phyloP scores from a whole-genome alignment of 2,113 vertebrate species.

The Chiloscyllium plagiosum region DNA sequence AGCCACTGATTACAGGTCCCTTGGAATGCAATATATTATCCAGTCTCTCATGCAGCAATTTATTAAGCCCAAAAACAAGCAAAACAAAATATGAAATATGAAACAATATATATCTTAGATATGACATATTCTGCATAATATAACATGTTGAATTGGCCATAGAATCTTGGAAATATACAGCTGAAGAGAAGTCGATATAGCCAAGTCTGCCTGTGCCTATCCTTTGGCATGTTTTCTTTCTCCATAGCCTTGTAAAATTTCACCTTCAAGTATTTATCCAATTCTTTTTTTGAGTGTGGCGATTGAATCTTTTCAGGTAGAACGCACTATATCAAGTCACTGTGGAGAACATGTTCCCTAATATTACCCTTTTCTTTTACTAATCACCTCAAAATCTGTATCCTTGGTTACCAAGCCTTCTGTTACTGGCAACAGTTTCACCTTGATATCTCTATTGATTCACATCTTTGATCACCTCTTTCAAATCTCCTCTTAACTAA shows the following conservation, averaged over 20 bases:
- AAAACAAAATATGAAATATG: background rate
- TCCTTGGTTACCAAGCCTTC: no score
- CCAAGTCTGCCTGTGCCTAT: background rate
- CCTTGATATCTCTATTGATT: no score
- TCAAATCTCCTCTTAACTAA: no score
- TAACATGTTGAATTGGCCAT: background rate
- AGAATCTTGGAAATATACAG: background rate
- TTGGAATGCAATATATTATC: no score
- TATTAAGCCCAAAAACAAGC: background rate
- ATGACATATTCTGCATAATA: background rate
- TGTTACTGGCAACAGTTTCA: no score
- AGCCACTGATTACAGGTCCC: no score
- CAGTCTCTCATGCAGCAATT: background rate
- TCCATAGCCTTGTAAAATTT: background rate
- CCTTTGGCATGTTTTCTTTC: background rate
- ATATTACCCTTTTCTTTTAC: background rate
- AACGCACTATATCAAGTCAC: no score
- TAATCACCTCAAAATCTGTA: no score
- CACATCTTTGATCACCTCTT: no score
- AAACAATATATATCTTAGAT: background rate
- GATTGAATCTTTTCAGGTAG: no score
- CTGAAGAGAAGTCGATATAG: background rate
- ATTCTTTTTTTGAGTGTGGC: no score
- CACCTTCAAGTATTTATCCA: background rate
- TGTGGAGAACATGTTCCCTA: no score